Conservation (phyloP, 2,888 invertebrate genomes). For the Incurvaria masculella region DNA sequence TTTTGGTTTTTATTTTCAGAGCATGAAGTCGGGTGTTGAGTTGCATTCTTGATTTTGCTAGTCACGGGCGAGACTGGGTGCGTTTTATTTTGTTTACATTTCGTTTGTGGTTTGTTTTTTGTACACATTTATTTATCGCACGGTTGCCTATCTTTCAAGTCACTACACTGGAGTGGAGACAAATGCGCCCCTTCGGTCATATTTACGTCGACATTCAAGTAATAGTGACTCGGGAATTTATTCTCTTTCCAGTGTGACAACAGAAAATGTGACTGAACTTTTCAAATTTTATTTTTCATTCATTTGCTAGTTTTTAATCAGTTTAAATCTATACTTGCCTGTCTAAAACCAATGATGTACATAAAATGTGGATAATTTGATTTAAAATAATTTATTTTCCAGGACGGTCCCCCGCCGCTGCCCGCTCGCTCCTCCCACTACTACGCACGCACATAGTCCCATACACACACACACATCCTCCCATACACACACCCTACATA, state of each 20-base stretch:
- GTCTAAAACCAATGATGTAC: too few relatives aligned
- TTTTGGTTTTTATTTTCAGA: constrained; percentile 35
- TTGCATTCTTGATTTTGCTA: constrained; percentile 28
- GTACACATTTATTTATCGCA: constrained; percentile 9
- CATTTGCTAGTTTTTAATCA: too few relatives aligned
- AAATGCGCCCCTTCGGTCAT: too few relatives aligned
- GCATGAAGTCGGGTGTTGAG: constrained; percentile 39
- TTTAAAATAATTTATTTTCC: too few relatives aligned
- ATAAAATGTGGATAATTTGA: too few relatives aligned
- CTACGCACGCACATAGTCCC: constrained; percentile 44
- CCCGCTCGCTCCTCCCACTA: constrained; percentile 50
- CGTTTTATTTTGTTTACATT: constrained; percentile 22
- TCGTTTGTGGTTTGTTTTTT: constrained; percentile 10
- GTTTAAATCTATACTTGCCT: too few relatives aligned
- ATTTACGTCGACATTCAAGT: too few relatives aligned
- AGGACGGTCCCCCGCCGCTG: constrained; percentile 48
- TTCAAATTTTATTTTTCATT: too few relatives aligned
- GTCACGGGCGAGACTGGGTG: constrained; percentile 23
- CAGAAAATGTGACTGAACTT: too few relatives aligned
- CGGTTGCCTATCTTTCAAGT: not conserved
- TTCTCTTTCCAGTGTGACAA: too few relatives aligned
- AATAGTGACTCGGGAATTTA: too few relatives aligned
- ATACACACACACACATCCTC: not conserved
- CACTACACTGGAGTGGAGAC: too few relatives aligned
- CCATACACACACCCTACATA: not conserved